Conservation (phyloP, 2,797 vertebrate species). For the Crenichthys baileyi region DNA sequence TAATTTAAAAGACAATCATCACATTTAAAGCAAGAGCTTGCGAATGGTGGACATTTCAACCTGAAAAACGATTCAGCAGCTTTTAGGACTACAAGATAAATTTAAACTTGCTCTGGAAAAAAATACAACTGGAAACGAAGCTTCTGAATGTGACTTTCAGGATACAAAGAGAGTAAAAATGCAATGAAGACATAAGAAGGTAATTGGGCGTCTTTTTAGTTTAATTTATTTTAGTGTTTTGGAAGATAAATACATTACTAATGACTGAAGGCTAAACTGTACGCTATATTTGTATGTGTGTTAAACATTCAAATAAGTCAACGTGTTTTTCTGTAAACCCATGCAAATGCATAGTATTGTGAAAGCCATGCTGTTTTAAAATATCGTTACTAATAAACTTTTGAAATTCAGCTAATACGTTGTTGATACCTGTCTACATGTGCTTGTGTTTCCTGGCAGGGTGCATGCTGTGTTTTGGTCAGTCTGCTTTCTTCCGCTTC, state of each 20-base stretch:
- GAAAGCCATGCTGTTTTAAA: not conserved
- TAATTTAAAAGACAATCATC: slow-evolving; percentile 48
- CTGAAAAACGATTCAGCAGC: slow-evolving; percentile 15
- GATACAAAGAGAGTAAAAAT: slow-evolving; percentile 26
- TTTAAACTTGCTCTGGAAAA: slow-evolving; percentile 28
- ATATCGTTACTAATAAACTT: too few relatives aligned
- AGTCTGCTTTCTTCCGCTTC: slow-evolving; percentile 94
- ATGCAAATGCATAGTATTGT: not conserved
- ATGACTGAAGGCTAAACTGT: not conserved
- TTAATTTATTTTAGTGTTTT: not conserved
- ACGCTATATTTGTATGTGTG: not conserved
- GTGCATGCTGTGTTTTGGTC: slow-evolving; percentile 97
- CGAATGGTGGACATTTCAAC: slow-evolving; percentile 17
- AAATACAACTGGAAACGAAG: slow-evolving; percentile 30
- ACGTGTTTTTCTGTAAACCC: not conserved
- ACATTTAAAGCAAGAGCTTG: slow-evolving; percentile 17
- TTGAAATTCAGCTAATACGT: not conserved
- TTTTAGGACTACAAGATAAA: slow-evolving; percentile 26
- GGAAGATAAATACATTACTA: not conserved
- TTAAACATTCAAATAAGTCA: not conserved
- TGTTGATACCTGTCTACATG: not conserved
- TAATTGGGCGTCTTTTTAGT: slow-evolving; percentile 39
- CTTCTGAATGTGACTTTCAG: slow-evolving; percentile 12
- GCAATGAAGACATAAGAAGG: slow-evolving; percentile 26
- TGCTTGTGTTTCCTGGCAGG: slow-evolving; percentile 74